Base-by-base conservation (phyloP, 2,797 vertebrate genomes). In the Champsocephalus gunnari region DNA sequence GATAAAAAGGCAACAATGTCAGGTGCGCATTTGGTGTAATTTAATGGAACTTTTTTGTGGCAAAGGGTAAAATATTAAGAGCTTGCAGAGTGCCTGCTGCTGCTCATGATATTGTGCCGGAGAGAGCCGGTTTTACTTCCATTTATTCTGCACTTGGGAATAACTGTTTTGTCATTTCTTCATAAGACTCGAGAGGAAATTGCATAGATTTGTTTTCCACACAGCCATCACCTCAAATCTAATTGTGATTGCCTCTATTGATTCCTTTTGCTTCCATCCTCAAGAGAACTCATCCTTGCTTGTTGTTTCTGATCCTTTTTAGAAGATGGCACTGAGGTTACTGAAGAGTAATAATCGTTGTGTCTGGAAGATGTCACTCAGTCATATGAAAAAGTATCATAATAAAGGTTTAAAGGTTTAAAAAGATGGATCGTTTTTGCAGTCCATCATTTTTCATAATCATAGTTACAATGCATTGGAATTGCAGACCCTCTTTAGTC, bases 171-270 rank as follows among this genome's bases (percentile, higher is more conserved):
- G 38, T 79, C 68, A 66, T 58, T 81, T 81, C 38, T 80, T 84
- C 67, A 63, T 81, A 54, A 64, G 82, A 62, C 24, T 80, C 56
- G 75, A 61, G 38, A 74, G 61, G 75, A 82, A 59, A 85, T 64
- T 73, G 57, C 58, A 81, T 81, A 34, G 81, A 85, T 88, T 85
- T 86, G 84, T 89, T 90, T 88, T 79, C 57, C 63, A 61, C 80
- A 75, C n/a, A 79, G 61, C 61, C 60, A 49, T 73, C 82, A 60
- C 47, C 69, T 63, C 82, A 63, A 62, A 81, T 82, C 76, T 44
- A 77, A 55, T 74, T 59, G 55, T 66, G 75, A 86, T 81, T 85
- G 80, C 69, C 68, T 62, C 12, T 67, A 92, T 90, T 76, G 82
- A 87, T 89, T 83, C 79, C 48, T 69, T 54, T 57, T 63, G 57